These are phyloP conservation scores for Myotis findleyi DNA, from an alignment of 2,797 vertebrate species.

Conservation along the genomic window DNA sequence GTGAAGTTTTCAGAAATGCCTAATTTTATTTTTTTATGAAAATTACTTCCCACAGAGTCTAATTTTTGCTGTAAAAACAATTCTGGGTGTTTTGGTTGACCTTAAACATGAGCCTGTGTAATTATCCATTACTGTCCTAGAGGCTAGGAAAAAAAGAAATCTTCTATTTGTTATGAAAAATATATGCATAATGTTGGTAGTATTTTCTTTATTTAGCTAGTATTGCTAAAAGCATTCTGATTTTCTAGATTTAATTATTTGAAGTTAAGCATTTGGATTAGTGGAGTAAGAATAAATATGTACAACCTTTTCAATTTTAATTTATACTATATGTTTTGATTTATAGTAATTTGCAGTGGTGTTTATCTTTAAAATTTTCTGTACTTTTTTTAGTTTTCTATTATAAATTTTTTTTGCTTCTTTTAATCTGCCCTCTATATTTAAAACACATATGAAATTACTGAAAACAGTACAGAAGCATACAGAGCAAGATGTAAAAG, in stretches of 20 bases:
- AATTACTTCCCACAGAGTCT: neutral
- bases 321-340: neutral
- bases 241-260: neutral
- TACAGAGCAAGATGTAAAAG: neutral
- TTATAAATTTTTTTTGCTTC: neutral
- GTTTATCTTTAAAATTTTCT: constrained; percentile 19
- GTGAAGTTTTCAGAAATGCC: neutral
- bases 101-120: neutral
- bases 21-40: constrained; percentile 14
- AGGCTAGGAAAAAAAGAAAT: neutral
- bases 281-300: neutral
- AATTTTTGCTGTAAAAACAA: neutral
- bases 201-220: neutral
- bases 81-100: neutral
- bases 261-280: neutral
- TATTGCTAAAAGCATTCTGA: neutral
- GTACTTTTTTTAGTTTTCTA: neutral
- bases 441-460: neutral
- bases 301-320: constrained; percentile 6
- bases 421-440: neutral
- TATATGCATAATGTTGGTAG: neutral
- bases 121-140: neutral
- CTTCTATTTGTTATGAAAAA: neutral
- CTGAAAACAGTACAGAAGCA: neutral
- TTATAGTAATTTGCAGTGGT: neutral